These are phyloP conservation scores for Drosophila pruinosa DNA, from an alignment of 1,140 invertebrate species.

Conservation along the genomic window DNA sequence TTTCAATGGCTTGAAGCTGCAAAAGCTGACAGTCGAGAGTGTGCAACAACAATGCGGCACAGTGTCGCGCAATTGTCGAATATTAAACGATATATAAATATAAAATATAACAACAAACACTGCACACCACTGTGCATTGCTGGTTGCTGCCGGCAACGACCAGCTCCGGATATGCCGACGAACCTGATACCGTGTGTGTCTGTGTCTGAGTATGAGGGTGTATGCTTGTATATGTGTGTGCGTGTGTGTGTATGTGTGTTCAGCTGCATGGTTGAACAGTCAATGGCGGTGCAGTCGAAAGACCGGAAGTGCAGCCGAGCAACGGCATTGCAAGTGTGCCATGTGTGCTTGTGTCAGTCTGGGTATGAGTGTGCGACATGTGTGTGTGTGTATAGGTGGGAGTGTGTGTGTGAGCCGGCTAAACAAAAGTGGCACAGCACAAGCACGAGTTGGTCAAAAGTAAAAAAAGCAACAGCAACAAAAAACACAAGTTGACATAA, in stretches of 20 bases:
- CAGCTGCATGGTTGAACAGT: conserved; percentile 67
- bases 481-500: conserved; percentile 64
- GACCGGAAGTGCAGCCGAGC: conserved; percentile 73
- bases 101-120: background rate
- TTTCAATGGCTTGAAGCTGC: conserved; percentile 63
- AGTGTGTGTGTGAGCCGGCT: conserved; percentile 35
- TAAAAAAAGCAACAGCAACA: conserved; percentile 13
- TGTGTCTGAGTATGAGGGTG: background rate
- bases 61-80: background rate
- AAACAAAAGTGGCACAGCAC: conserved; percentile 69
- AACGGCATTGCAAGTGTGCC: conserved; percentile 49
- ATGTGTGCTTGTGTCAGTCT: background rate
- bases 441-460: conserved; percentile 10
- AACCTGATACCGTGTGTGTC: conserved; percentile 52
- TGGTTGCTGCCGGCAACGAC: conserved; percentile 14
- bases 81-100: background rate
- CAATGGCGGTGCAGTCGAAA: conserved; percentile 64
- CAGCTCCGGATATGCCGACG: conserved; percentile 56
- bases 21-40: conserved; percentile 42
- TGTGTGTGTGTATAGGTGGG: background rate
- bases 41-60: conserved; percentile 23
- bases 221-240: background rate
- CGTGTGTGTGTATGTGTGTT: conserved; percentile 1
- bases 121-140: conserved; percentile 37
- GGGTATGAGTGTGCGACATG: background rate